A percentile compares a stretch with the other conserved stretches of the same genome.
Conservation (phyloP, 2,113 vertebrate genomes). For the Ameiurus melas region DNA sequence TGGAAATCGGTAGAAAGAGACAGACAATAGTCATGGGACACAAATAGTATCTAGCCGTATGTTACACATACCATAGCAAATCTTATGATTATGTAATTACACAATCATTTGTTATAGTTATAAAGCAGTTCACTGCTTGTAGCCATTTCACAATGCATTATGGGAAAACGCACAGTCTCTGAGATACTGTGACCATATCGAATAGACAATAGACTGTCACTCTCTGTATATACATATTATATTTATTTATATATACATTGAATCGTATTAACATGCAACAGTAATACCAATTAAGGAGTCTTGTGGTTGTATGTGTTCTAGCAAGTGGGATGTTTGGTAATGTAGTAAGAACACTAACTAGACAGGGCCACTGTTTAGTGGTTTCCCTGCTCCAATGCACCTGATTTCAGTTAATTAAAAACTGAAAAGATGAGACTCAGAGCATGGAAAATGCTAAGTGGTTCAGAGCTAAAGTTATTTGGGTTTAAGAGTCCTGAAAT, state of each 20-base stretch:
- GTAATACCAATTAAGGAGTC: neutral
- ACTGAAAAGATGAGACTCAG: neutral
- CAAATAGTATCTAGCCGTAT: neutral
- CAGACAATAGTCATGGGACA: neutral
- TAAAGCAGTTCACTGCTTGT: neutral
- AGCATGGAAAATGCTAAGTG: neutral
- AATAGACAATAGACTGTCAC: neutral
- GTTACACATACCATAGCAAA: neutral
- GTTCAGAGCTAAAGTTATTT: neutral
- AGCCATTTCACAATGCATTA: neutral
- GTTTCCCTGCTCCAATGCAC: constrained; percentile 4
- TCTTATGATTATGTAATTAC: neutral
- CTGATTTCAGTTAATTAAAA: constrained; percentile 9
- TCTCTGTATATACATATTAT: neutral
- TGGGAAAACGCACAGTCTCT: neutral
- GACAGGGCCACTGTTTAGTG: neutral
- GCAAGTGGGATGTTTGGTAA: neutral
- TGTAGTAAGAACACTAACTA: constrained; percentile 14
- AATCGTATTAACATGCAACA: neutral
- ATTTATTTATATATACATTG: neutral
- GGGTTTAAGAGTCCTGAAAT: neutral
- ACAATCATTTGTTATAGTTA: neutral
- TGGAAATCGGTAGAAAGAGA: neutral
- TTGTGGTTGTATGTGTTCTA: neutral
- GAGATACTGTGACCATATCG: neutral